Base-by-base conservation (phyloP, 2,888 invertebrate species). In the Rhagophthalmus giganteus region DNA sequence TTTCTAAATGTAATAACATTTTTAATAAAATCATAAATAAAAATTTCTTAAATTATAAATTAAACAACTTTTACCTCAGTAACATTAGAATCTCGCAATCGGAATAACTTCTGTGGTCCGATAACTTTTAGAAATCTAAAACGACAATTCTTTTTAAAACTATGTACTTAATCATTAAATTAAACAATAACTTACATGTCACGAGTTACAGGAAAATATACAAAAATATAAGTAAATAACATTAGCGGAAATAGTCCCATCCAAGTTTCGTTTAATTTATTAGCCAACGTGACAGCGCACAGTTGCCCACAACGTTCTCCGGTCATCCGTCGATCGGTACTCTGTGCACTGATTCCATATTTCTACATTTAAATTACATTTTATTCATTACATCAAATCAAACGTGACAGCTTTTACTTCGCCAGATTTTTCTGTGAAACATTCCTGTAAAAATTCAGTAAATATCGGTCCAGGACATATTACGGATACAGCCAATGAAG, bases 401-500 rank as follows among this genome's bases (percentile, higher is more conserved):
- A n/a, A n/a, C n/a, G n/a, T n/a, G n/a, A n/a, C n/a, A n/a, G n/a
- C n/a, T n/a, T n/a, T 46, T 71, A 84, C 85, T 74, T 83, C 74
- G 45, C 83, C 84, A 1, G 71, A 60, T 58, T 79, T 79, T 3
- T 76, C 83, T 0, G 89, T 90, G 64, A 87, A 89, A 55, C 85
- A 81, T 65, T 84, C 81, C 24, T 79, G 68, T 24, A 88, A 75
- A 55, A 90, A 81, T 58, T 85, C 81, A 0, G 88, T 87, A 65
- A 84, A 84, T 9, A 85, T 80, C 2, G 90, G 89, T 2, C 91
- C 91, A 0, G 91, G 90, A 64, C 89, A 88, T 24, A 88, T 75
- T 30, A 89, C 67, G 0, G 86, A 85, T 0, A 90, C 79, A 16
- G 79, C 65, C 35, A 90, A 75, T 7, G 42, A 12, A 6, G 31